These are phyloP conservation scores for Trachythela sp. DNA, from an alignment of 64 coral and sea anemone genomes.

Conservation along the genomic window DNA sequence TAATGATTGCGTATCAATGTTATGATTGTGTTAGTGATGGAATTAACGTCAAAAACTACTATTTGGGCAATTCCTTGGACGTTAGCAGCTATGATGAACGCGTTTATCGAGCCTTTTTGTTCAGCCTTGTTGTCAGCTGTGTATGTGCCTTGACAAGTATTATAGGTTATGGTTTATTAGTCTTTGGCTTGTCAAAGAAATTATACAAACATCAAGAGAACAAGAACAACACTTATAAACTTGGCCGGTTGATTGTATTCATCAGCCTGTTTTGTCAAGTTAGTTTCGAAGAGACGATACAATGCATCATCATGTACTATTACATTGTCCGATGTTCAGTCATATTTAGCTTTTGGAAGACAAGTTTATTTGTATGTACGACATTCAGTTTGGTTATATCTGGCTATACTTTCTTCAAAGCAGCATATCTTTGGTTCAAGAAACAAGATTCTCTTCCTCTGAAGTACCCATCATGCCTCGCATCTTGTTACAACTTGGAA, in stretches of 20 bases:
- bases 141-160: neutral
- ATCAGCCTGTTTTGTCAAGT: neutral
- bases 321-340: slow-evolving; percentile 12
- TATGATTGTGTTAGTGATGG: slow-evolving; percentile 11
- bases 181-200: neutral
- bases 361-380: neutral
- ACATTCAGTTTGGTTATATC: neutral
- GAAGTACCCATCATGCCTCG: neutral
- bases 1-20: slow-evolving; percentile 10
- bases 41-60: neutral
- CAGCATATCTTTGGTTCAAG: neutral
- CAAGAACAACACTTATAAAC: neutral
- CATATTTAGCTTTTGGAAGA: slow-evolving; percentile 3
- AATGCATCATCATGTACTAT: neutral
- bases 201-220: neutral
- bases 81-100: neutral
- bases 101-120: neutral
- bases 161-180: neutral
- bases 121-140: slow-evolving; percentile 1
- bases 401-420: neutral
- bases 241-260: neutral
- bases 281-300: neutral
- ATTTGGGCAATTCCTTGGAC: neutral
- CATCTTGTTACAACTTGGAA: neutral
- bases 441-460: neutral